phyloP scores from a whole-genome alignment of 2,797 vertebrate species.

The Melanogrammus aeglefinus region DNA sequence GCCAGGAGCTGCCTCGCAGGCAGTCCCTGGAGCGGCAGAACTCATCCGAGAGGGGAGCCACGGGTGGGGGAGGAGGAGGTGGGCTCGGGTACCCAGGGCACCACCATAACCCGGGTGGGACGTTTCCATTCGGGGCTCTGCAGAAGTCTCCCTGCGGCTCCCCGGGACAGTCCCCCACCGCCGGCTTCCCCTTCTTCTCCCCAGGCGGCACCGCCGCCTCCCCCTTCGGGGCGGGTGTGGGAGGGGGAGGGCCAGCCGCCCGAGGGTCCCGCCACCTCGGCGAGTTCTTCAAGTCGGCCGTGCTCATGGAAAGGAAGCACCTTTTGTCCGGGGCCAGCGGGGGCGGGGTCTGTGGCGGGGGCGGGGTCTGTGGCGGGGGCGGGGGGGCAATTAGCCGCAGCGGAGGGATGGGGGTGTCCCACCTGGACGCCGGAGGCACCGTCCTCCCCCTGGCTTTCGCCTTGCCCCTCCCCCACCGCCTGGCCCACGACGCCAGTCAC shows the following conservation, averaged over 20 bases:
- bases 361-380: conserved; percentile 60
- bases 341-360: conserved; percentile 31
- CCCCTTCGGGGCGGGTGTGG: conserved; percentile 51
- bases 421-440: conserved; percentile 57
- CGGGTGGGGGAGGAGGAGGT: conserved; percentile 17
- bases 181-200: conserved; percentile 28
- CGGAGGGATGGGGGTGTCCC: conserved; percentile 29
- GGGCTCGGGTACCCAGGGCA: background rate
- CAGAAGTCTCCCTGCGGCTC: conserved; percentile 85
- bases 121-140: conserved; percentile 67
- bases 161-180: conserved; percentile 83
- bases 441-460: conserved; percentile 61
- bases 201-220: conserved; percentile 50
- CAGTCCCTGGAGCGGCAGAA: conserved; percentile 92
- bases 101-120: conserved; percentile 29
- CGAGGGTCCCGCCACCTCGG: conserved; percentile 91
- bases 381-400: conserved; percentile 33
- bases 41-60: conserved; percentile 84
- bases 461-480: conserved; percentile 75
- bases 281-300: conserved; percentile 92
- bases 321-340: conserved; percentile 77
- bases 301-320: conserved; percentile 91
- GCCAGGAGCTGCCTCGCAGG: conserved; percentile 85
- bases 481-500: conserved; percentile 74
- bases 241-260: conserved; percentile 63